Evolutionary conservation across 2,888 invertebrate species (phyloP).

Genomic region (Pyrocoelia pectoralis): DNA sequence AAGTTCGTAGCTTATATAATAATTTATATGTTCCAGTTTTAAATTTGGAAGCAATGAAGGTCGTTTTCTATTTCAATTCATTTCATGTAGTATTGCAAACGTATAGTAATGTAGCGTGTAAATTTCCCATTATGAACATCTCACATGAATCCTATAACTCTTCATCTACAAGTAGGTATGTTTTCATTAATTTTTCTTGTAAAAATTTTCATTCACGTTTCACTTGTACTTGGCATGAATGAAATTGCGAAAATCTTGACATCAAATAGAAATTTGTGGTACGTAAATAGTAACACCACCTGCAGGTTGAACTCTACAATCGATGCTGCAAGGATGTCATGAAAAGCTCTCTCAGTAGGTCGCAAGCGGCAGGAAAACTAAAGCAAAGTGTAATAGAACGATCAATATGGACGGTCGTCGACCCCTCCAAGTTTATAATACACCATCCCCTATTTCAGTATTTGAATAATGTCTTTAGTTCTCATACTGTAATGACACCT

Average conservation of each 20-base stretch:
- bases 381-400: slow-evolving; percentile 34
- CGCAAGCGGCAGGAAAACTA: slow-evolving; percentile 31
- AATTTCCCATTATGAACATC: neutral
- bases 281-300: slow-evolving; percentile 15
- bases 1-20: too few relatives aligned
- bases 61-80: neutral
- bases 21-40: neutral
- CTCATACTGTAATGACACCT: neutral
- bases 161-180: neutral
- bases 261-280: slow-evolving; percentile 15
- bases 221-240: slow-evolving; percentile 16
- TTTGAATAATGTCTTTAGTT: slow-evolving; percentile 16
- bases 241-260: slow-evolving; percentile 16
- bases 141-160: neutral
- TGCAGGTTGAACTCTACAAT: slow-evolving; percentile 20
- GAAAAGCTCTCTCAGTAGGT: slow-evolving; percentile 23
- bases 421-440: slow-evolving; percentile 18
- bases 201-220: slow-evolving; percentile 18
- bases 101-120: neutral
- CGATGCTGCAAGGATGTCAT: slow-evolving; percentile 22
- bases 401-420: slow-evolving; percentile 35
- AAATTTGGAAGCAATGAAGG: neutral
- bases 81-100: neutral
- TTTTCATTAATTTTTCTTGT: slow-evolving; percentile 14
- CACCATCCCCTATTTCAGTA: slow-evolving; percentile 18